Percentiles rank a stretch among this genome's conserved stretches.
Evolutionary conservation across 2,797 vertebrate species (phyloP).

Genomic region (Cephalopachus bancanus): DNA sequence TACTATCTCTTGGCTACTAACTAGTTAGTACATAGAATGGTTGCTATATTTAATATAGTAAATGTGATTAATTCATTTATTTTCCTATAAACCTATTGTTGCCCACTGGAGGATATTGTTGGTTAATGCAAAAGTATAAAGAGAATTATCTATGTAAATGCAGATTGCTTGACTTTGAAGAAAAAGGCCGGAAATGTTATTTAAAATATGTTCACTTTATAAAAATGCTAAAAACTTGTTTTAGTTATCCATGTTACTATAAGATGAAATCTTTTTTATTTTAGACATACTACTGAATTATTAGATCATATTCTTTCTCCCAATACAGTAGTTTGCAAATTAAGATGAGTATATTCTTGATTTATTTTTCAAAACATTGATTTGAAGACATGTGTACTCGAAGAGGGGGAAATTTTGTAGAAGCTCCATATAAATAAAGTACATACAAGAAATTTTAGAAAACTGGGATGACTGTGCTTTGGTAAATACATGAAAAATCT

Average conservation of each 20-base stretch:
- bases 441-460: slow-evolving; percentile 29
- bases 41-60: slow-evolving; percentile 10
- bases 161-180: slow-evolving; percentile 34
- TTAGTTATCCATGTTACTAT: slow-evolving; percentile 16
- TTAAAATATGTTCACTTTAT: slow-evolving; percentile 32
- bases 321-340: not conserved
- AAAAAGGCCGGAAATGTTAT: slow-evolving; percentile 23
- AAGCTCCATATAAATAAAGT: not conserved
- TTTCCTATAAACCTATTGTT: slow-evolving; percentile 41
- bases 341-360: slow-evolving; percentile 27
- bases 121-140: slow-evolving; percentile 22
- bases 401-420: not conserved
- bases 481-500: slow-evolving; percentile 41
- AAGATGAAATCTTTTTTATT: slow-evolving; percentile 22
- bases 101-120: slow-evolving; percentile 50
- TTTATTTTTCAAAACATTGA: slow-evolving; percentile 25
- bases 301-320: not conserved
- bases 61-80: slow-evolving; percentile 26
- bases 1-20: slow-evolving; percentile 38
- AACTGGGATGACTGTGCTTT: not conserved
- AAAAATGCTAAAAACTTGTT: not conserved
- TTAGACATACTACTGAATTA: slow-evolving; percentile 16
- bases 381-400: slow-evolving; percentile 3
- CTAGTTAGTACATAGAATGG: not conserved
- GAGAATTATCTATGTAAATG: not conserved